Conservation (phyloP, 2,888 invertebrate genomes). For the Ectobius pallidus region DNA sequence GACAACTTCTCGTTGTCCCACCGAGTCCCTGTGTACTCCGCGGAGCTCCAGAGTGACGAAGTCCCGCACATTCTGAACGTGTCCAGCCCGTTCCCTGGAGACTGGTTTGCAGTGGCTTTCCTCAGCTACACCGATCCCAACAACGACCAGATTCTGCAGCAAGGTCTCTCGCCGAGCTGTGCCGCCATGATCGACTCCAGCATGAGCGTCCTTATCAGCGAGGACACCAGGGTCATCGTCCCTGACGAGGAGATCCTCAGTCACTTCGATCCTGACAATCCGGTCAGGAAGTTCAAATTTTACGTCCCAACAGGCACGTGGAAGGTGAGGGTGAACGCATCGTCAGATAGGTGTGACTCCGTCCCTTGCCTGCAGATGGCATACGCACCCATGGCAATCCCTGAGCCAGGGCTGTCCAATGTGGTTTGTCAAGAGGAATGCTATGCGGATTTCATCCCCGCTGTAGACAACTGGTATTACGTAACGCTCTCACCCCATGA, state of each 20-base stretch:
- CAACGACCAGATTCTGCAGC: constrained; percentile 72
- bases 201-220: constrained; percentile 20
- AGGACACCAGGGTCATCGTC: constrained; percentile 20
- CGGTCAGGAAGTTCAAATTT: constrained; percentile 44
- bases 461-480: constrained; percentile 15
- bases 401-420: neutral
- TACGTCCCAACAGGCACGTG: constrained; percentile 45
- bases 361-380: neutral
- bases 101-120: constrained; percentile 82
- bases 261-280: neutral
- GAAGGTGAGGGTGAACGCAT: constrained; percentile 11
- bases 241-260: neutral
- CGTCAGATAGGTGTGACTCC: constrained; percentile 1
- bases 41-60: constrained; percentile 49
- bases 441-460: neutral
- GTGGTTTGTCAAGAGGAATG: neutral
- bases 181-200: constrained; percentile 38
- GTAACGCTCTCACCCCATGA: neutral
- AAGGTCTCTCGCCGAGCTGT: constrained; percentile 60
- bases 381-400: neutral
- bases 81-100: constrained; percentile 62
- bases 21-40: constrained; percentile 47
- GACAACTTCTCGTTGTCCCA: constrained; percentile 57
- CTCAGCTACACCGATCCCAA: constrained; percentile 78
- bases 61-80: constrained; percentile 45